Evolutionary conservation across 1,140 invertebrate genomes (phyloP).

Genomic region (Patella vulgata): DNA sequence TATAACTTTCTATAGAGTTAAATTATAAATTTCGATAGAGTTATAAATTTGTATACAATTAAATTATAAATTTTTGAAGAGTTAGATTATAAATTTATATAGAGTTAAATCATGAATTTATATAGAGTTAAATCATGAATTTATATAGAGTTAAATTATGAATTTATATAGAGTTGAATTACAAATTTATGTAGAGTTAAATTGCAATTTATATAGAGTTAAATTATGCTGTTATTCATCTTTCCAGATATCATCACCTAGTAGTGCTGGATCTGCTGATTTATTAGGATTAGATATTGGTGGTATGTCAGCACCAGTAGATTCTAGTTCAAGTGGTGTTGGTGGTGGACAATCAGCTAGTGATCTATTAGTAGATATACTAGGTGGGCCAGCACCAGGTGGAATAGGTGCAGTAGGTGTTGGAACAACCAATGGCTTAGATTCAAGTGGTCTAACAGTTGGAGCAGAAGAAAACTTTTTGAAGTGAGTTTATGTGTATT

Average conservation of each 20-base stretch:
- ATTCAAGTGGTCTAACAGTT: constrained; percentile 35
- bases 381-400: constrained; percentile 29
- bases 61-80: too few relatives aligned
- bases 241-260: constrained; percentile 31
- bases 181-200: too few relatives aligned
- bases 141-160: too few relatives aligned
- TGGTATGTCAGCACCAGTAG: constrained; percentile 14
- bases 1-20: too few relatives aligned
- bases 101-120: too few relatives aligned
- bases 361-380: constrained; percentile 50
- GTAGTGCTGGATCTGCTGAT: constrained; percentile 43
- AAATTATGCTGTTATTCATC: too few relatives aligned
- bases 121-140: too few relatives aligned
- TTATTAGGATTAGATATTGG: constrained; percentile 47
- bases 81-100: too few relatives aligned
- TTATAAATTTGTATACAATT: too few relatives aligned
- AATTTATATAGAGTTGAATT: too few relatives aligned
- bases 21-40: too few relatives aligned
- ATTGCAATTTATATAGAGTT: too few relatives aligned
- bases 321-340: constrained; percentile 13
- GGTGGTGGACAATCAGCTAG: constrained; percentile 9
- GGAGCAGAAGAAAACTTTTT: constrained; percentile 51
- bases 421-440: constrained; percentile 30
- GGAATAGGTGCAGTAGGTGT: background rate
- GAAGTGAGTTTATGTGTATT: constrained; percentile 37